These are phyloP conservation scores for Suricata suricatta DNA, from an alignment of 2,113 vertebrate genomes.

Conservation along the genomic window DNA sequence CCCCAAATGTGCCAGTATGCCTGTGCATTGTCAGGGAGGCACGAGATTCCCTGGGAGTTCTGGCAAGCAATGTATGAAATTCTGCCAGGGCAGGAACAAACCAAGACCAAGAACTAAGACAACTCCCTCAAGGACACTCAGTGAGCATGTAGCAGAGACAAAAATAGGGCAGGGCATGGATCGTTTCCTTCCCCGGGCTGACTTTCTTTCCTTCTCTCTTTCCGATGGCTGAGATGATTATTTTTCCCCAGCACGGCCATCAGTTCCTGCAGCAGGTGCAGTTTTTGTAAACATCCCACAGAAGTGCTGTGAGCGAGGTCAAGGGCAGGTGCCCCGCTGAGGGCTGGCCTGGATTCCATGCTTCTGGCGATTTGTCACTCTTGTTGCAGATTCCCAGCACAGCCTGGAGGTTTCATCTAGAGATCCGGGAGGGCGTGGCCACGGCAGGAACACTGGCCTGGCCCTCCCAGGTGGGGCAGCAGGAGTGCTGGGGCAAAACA, in stretches of 20 bases:
- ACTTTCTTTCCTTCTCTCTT: not conserved
- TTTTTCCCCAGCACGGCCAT: not conserved
- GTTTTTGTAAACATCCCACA: conserved; percentile 34
- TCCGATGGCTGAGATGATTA: not conserved
- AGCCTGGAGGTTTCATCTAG: not conserved
- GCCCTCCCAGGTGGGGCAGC: not conserved
- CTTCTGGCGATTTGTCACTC: not conserved
- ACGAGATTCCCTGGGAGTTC: not conserved
- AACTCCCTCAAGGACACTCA: conserved; percentile 45
- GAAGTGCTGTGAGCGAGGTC: not conserved
- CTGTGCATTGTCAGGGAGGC: not conserved
- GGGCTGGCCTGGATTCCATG: conserved; percentile 20
- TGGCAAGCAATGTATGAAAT: not conserved
- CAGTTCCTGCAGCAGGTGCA: not conserved
- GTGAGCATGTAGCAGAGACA: not conserved
- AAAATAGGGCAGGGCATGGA: not conserved
- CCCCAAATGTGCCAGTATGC: not conserved
- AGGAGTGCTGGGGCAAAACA: not conserved
- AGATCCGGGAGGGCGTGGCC: not conserved
- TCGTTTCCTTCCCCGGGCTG: not conserved
- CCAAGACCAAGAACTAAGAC: not conserved
- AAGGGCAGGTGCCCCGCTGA: not conserved
- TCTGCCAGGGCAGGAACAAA: not conserved
- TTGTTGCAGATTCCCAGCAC: not conserved
- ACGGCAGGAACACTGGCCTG: accelerated